Percentiles rank a stretch among this genome's conserved stretches.
Conservation (phyloP, 2,888 invertebrate species). For the Cybosia mesomella region DNA sequence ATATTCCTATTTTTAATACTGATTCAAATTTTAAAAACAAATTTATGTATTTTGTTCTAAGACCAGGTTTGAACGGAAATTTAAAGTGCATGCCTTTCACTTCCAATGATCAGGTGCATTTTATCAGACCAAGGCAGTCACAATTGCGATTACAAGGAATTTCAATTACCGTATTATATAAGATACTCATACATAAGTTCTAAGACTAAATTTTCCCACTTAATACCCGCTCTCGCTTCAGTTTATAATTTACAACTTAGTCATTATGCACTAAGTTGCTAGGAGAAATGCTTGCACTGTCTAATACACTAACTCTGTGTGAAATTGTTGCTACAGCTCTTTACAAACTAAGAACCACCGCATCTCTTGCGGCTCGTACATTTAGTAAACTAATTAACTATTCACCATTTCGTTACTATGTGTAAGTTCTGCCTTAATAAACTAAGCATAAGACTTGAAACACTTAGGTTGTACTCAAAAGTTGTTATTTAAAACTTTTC, state of each 20-base stretch:
- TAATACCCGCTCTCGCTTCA: conserved; percentile 9
- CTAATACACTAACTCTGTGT: conserved; percentile 20
- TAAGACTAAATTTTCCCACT: not conserved
- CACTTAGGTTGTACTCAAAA: not conserved
- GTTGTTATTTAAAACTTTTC: not conserved
- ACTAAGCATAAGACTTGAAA: not conserved
- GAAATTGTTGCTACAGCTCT: conserved; percentile 17
- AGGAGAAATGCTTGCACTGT: conserved; percentile 16
- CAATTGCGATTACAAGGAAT: no score
- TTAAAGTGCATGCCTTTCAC: no score
- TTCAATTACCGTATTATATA: no score
- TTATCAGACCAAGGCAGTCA: no score
- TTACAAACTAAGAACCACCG: not conserved
- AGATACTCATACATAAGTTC: no score
- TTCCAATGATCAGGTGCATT: no score
- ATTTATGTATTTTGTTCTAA: no score
- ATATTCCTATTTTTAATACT: no score
- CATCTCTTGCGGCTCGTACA: not conserved
- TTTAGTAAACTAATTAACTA: conserved; percentile 12
- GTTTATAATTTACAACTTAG: not conserved
- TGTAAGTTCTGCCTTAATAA: not conserved
- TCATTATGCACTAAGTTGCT: conserved; percentile 12
- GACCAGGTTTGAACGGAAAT: no score
- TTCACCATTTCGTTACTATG: not conserved
- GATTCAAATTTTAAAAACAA: no score